Conservation (phyloP, 2,888 invertebrate species). For the Plagiodera versicolora region DNA sequence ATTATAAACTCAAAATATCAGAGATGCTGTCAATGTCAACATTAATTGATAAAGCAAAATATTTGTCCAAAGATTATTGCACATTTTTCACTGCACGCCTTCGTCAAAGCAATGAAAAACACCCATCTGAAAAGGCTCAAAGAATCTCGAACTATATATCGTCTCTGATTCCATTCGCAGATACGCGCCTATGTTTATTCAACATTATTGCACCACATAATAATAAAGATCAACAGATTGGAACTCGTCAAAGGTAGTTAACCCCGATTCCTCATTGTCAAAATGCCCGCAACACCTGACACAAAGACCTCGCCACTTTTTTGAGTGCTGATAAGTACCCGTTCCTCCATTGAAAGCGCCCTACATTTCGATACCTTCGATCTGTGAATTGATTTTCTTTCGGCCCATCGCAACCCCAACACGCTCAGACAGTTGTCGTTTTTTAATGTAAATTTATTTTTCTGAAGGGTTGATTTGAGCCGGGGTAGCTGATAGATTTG, state of each 20-base stretch:
- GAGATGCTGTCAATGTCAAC: no score
- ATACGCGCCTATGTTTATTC: slow-evolving; percentile 24
- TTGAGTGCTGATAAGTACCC: slow-evolving; percentile 38
- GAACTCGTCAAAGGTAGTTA: slow-evolving; percentile 30
- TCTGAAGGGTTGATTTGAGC: slow-evolving; percentile 25
- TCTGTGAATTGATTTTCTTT: slow-evolving; percentile 17
- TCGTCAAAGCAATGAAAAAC: no score
- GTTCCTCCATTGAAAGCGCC: slow-evolving; percentile 16
- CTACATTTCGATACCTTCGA: slow-evolving; percentile 31
- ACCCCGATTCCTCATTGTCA: slow-evolving; percentile 33
- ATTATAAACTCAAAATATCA: no score
- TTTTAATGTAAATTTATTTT: slow-evolving; percentile 30
- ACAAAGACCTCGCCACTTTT: slow-evolving; percentile 33
- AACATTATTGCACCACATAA: slow-evolving; percentile 24
- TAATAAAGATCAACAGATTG: slow-evolving; percentile 38
- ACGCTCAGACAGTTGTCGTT: slow-evolving; percentile 23
- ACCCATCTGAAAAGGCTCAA: neutral
- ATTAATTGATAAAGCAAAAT: no score
- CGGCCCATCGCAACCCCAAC: slow-evolving; percentile 16
- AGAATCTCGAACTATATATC: neutral
- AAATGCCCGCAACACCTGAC: slow-evolving; percentile 37
- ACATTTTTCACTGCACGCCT: no score
- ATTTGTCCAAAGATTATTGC: no score
- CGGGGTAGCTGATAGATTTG: slow-evolving; percentile 39
- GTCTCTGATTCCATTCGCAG: slow-evolving; percentile 8